Evolutionary conservation across 37 sponge, comb jelly and placozoan species (phyloP).

Genomic region (Oscarella lobularis): DNA sequence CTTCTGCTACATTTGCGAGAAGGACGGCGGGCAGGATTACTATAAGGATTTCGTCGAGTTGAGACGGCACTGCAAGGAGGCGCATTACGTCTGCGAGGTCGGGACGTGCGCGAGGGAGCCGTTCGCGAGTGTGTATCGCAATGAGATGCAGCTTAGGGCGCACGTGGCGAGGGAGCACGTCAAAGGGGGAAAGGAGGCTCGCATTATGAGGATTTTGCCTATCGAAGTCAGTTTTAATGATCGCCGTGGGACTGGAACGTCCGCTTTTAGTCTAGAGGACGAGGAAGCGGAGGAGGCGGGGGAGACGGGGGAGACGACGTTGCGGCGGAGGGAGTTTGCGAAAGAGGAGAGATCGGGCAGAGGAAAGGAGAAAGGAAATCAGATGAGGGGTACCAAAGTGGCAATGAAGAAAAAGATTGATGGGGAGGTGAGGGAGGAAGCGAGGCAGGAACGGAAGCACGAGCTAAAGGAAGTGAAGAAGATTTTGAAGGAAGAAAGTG

Average conservation of each 20-base stretch:
- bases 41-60: constrained; percentile 32
- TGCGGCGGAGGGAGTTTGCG: too few species aligned
- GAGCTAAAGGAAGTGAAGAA: constrained; percentile 38
- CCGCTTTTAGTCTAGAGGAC: too few species aligned
- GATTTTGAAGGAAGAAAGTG: background rate
- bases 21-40: constrained; percentile 61
- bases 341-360: too few species aligned
- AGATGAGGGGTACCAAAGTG: too few species aligned
- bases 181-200: constrained; percentile 2
- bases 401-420: too few species aligned
- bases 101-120: constrained; percentile 53
- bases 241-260: too few species aligned
- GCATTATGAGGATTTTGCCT: constrained; percentile 12
- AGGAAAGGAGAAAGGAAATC: background rate
- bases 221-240: too few species aligned
- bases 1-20: constrained; percentile 87
- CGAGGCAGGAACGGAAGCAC: constrained; percentile 31
- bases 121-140: constrained; percentile 47
- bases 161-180: constrained; percentile 45
- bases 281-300: too few species aligned
- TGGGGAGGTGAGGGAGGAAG: constrained; percentile 50
- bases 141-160: constrained; percentile 63
- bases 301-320: too few species aligned
- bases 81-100: constrained; percentile 76
- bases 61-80: constrained; percentile 42